Conservation (phyloP, 2,888 invertebrate species). For the Helleia helle region DNA sequence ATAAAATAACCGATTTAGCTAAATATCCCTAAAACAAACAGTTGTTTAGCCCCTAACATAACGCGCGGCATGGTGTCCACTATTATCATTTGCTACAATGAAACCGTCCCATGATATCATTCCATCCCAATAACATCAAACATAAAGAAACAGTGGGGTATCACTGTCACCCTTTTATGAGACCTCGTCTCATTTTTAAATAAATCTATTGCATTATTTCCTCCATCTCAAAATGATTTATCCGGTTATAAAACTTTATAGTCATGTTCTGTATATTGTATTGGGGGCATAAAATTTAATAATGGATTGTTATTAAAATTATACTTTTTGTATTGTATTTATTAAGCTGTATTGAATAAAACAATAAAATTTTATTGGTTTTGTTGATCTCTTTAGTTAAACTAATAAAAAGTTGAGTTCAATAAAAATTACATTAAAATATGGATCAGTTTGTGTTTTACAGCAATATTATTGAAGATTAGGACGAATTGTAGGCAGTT, state of each 20-base stretch:
- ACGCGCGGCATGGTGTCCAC: conserved; percentile 61
- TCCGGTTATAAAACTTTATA: conserved; percentile 21
- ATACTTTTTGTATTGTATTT: conserved; percentile 4
- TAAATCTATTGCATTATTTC: conserved; percentile 27
- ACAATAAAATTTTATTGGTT: not conserved
- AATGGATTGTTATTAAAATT: conserved; percentile 21
- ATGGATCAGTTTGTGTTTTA: too few species aligned
- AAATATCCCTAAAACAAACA: conserved; percentile 6
- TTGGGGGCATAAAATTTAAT: conserved; percentile 20
- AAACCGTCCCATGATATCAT: conserved; percentile 54
- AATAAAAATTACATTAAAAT: not conserved
- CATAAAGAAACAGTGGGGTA: conserved; percentile 68
- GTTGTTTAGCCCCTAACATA: conserved; percentile 19
- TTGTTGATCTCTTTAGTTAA: conserved; percentile 1
- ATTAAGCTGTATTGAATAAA: conserved; percentile 1
- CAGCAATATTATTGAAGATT: too few species aligned
- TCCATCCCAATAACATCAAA: conserved; percentile 59
- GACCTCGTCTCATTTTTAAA: conserved; percentile 29
- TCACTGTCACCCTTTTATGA: conserved; percentile 62
- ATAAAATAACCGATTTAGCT: conserved; percentile 3
- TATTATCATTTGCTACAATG: conserved; percentile 68
- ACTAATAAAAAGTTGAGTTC: not conserved
- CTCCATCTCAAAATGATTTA: conserved; percentile 23
- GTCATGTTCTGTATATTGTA: conserved; percentile 18
- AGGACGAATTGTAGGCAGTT: too few species aligned